A percentile compares a stretch with the other conserved stretches of the same genome.
These are phyloP conservation scores for Leptonema lineaticorne DNA, from an alignment of 1,140 invertebrate species.

Conservation along the genomic window DNA sequence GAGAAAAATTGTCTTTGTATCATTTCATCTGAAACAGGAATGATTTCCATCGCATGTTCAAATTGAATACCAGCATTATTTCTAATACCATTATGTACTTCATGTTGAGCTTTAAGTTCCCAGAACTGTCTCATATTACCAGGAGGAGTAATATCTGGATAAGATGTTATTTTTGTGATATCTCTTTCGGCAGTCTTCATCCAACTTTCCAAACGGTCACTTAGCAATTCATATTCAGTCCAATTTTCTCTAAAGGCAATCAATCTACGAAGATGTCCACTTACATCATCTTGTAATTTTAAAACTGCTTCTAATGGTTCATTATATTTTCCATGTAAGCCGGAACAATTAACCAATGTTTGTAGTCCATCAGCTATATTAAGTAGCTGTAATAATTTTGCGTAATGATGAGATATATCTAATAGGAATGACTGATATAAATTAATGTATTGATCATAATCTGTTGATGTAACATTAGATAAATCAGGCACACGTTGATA, in stretches of 20 bases:
- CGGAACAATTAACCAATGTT: constrained; percentile 69
- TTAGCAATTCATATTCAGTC: constrained; percentile 68
- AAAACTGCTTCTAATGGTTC: constrained; percentile 68
- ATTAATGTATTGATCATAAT: constrained; percentile 81
- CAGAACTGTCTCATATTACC: constrained; percentile 78
- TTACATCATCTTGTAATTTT: constrained; percentile 72
- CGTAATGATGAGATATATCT: constrained; percentile 76
- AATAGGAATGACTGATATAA: constrained; percentile 75
- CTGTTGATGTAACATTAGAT: constrained; percentile 72
- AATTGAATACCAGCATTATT: constrained; percentile 71
- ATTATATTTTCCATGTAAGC: constrained; percentile 69
- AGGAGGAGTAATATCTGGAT: constrained; percentile 57
- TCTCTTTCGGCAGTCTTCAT: constrained; percentile 70
- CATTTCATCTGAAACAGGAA: constrained; percentile 79
- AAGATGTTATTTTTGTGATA: constrained; percentile 56
- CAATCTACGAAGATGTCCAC: constrained; percentile 66
- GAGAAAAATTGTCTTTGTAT: constrained; percentile 73
- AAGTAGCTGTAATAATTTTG: constrained; percentile 70
- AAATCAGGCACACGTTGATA: constrained; percentile 78
- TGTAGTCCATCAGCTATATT: constrained; percentile 72
- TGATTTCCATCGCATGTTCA: constrained; percentile 72
- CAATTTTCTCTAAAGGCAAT: constrained; percentile 75
- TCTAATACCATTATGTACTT: constrained; percentile 77
- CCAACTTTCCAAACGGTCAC: constrained; percentile 73
- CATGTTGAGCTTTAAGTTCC: constrained; percentile 85